Conservation (phyloP, 2,113 vertebrate species). For the Pimephales promelas region DNA sequence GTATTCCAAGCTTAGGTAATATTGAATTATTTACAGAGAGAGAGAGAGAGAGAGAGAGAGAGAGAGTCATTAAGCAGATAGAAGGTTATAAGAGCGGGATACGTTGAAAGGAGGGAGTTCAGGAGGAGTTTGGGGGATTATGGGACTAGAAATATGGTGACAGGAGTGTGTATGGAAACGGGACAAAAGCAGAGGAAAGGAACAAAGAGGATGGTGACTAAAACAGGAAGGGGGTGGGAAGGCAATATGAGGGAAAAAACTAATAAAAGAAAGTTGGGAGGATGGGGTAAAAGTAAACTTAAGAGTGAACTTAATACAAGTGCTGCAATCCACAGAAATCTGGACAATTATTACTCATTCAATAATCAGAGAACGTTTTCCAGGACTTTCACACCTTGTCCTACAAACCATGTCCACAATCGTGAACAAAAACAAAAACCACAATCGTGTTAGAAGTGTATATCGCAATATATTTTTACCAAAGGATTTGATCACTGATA, state of each 20-base stretch:
- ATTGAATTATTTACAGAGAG: background rate
- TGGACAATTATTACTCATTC: background rate
- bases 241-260: background rate
- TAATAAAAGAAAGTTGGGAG: constrained; percentile 4
- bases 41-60: background rate
- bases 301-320: background rate
- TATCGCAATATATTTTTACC: background rate
- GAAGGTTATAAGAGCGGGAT: background rate
- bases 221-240: constrained; percentile 30
- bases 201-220: constrained; percentile 49
- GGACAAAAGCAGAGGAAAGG: constrained; percentile 53
- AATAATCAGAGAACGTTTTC: background rate
- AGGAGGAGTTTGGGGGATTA: constrained; percentile 39
- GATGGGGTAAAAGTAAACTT: background rate
- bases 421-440: no score
- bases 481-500: background rate
- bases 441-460: no score
- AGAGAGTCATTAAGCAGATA: background rate
- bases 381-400: background rate
- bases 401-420: background rate
- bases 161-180: constrained; percentile 17
- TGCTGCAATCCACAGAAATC: background rate
- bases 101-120: background rate
- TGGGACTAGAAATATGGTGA: constrained; percentile 31
- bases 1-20: no score